Evolutionary conservation across 1,140 invertebrate species (phyloP).

Genomic region (Caligus rogercresseyi): DNA sequence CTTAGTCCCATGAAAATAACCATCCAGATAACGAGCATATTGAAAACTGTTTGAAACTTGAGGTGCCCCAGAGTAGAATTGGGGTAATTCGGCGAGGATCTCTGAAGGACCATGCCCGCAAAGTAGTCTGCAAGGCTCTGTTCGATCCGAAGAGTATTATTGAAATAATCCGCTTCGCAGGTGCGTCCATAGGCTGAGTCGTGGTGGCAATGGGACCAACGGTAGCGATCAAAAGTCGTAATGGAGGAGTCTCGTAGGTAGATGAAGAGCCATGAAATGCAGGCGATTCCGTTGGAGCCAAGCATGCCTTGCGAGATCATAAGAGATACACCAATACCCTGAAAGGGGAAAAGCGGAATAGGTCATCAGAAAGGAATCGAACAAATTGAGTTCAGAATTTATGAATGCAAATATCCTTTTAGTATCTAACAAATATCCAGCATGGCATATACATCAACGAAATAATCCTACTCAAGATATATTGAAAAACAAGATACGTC

Average conservation of each 20-base stretch:
- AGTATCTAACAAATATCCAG: too few relatives aligned
- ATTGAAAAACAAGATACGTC: too few relatives aligned
- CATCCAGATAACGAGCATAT: slow-evolving; percentile 74
- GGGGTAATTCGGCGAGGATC: slow-evolving; percentile 34
- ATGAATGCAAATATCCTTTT: too few relatives aligned
- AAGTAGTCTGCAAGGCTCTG: slow-evolving; percentile 21
- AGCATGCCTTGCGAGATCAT: slow-evolving; percentile 56
- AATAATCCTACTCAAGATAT: too few relatives aligned
- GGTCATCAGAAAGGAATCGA: background rate
- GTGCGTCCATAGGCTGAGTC: background rate
- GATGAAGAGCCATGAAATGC: slow-evolving; percentile 71
- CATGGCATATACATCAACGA: too few relatives aligned
- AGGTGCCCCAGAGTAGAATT: slow-evolving; percentile 40
- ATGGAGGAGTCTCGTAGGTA: slow-evolving; percentile 76
- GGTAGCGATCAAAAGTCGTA: slow-evolving; percentile 53
- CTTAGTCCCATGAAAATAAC: slow-evolving; percentile 69
- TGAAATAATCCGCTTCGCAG: slow-evolving; percentile 1
- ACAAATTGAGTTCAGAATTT: too few relatives aligned
- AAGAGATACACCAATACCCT: slow-evolving; percentile 62
- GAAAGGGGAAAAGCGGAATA: slow-evolving; percentile 23
- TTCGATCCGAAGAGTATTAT: background rate
- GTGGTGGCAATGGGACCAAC: slow-evolving; percentile 47
- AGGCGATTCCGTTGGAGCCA: slow-evolving; percentile 66
- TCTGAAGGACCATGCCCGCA: slow-evolving; percentile 56
- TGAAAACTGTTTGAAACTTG: slow-evolving; percentile 71